A percentile compares a stretch with the other conserved stretches of the same genome.
phyloP scores from a whole-genome alignment of 1,140 invertebrate species.

The Anastatus disparis region DNA sequence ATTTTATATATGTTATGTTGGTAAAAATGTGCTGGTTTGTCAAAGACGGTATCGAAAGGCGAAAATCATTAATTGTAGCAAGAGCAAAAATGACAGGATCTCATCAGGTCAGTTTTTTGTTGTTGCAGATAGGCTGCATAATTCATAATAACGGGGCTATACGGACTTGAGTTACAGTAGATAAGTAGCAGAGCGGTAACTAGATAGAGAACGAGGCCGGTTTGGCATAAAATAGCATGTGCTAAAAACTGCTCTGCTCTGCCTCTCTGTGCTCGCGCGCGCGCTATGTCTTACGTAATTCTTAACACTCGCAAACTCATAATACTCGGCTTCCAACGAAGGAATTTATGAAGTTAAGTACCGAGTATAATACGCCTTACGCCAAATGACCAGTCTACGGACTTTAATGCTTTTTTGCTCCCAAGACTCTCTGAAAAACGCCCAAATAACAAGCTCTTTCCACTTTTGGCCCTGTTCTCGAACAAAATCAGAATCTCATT shows the following conservation, averaged over 20 bases:
- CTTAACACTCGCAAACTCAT: background rate
- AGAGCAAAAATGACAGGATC: constrained; percentile 8
- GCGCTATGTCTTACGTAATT: constrained; percentile 15
- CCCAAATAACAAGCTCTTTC: background rate
- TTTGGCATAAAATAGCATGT: constrained; percentile 15
- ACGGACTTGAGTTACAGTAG: background rate
- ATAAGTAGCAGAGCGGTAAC: too few species aligned
- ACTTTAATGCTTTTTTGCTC: too few species aligned
- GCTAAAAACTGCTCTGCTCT: too few species aligned
- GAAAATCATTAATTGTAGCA: background rate
- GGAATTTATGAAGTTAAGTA: constrained; percentile 12
- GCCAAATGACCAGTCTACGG: constrained; percentile 1
- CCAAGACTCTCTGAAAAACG: background rate
- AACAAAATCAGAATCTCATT: too few species aligned
- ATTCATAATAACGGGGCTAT: constrained; percentile 25
- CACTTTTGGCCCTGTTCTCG: background rate
- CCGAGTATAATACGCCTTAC: background rate
- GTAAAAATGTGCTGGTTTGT: too few species aligned
- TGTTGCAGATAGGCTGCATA: background rate
- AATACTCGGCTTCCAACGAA: background rate
- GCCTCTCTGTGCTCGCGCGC: too few species aligned
- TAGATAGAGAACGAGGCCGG: background rate
- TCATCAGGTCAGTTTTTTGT: constrained; percentile 5
- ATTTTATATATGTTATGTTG: too few species aligned
- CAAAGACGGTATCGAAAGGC: background rate